Evolutionary conservation across 2,797 vertebrate genomes (phyloP).

Genomic region (Prunella strophiata): DNA sequence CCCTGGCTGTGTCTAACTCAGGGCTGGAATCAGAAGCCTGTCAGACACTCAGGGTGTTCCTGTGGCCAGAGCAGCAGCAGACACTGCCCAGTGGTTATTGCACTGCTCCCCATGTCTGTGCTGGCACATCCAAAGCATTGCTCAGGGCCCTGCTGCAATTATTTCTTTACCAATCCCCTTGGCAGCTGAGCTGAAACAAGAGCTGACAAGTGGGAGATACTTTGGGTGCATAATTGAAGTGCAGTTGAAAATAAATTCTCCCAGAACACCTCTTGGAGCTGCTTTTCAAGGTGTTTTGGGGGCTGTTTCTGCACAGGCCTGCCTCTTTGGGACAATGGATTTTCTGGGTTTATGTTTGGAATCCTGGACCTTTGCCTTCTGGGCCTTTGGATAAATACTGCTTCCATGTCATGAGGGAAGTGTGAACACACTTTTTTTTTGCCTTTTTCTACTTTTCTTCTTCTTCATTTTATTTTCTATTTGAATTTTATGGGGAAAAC

Average conservation of each 20-base stretch:
- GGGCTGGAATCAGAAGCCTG: neutral
- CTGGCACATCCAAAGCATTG: neutral
- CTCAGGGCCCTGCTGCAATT: neutral
- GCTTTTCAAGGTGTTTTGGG: neutral
- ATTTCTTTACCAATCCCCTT: neutral
- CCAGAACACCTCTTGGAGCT: neutral
- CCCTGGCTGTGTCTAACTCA: neutral
- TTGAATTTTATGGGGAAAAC: neutral
- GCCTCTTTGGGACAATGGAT: neutral
- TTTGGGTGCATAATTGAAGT: neutral
- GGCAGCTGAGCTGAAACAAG: neutral
- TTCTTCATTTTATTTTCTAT: neutral
- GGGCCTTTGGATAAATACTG: neutral
- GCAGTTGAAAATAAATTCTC: neutral
- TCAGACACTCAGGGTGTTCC: fast-evolving
- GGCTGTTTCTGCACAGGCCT: neutral
- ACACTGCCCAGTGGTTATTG: fast-evolving
- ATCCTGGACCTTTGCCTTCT: neutral
- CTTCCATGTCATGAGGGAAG: neutral
- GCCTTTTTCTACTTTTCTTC: neutral
- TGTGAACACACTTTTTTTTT: neutral
- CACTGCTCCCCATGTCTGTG: neutral
- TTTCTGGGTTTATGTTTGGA: neutral
- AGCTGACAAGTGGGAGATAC: neutral
- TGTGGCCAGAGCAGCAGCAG: neutral